These are phyloP conservation scores for Morbakka virulenta DNA, from an alignment of 30 jellyfish, hydroid and myxozoan species.

Conservation along the genomic window DNA sequence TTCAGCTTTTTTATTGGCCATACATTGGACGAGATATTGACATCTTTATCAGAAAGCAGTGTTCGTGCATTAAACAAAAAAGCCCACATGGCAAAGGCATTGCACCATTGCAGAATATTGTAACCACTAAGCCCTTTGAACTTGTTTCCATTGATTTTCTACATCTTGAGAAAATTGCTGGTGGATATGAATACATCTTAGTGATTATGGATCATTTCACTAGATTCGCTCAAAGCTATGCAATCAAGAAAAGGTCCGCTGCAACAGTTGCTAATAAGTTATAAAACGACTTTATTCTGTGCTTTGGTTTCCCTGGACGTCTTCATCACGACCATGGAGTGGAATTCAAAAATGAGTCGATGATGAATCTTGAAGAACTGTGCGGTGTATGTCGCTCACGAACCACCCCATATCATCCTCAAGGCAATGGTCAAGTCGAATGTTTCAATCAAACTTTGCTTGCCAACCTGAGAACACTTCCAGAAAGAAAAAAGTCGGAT, in stretches of 20 bases:
- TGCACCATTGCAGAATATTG: constrained; percentile 31
- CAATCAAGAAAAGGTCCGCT: constrained; percentile 19
- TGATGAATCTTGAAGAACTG: neutral
- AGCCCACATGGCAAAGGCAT: neutral
- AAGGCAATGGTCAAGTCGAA: constrained; percentile 13
- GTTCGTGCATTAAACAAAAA: constrained; percentile 20
- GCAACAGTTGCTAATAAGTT: constrained; percentile 11
- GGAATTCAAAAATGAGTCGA: constrained; percentile 8
- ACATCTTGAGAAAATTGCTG: constrained; percentile 18
- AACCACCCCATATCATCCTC: constrained; percentile 37
- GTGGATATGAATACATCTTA: constrained; percentile 23
- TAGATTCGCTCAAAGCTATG: constrained; percentile 30
- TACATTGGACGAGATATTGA: constrained; percentile 15
- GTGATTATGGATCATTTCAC: constrained; percentile 38
- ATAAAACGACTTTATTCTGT: constrained; percentile 16
- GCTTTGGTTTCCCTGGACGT: constrained; percentile 38
- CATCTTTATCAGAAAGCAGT: neutral
- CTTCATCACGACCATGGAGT: constrained; percentile 41
- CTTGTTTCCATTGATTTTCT: constrained; percentile 32
- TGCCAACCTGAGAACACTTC: neutral
- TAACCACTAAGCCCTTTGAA: constrained; percentile 42
- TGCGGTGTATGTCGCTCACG: neutral
- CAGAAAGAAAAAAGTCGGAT: constrained; percentile 5
- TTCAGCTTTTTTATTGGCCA: constrained; percentile 34
- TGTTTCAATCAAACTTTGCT: constrained; percentile 16